Evolutionary conservation across 1,140 invertebrate genomes (phyloP), one percentile per base, ranked within the genome.

Genomic region (Drosophila nigrodunni): DNA sequence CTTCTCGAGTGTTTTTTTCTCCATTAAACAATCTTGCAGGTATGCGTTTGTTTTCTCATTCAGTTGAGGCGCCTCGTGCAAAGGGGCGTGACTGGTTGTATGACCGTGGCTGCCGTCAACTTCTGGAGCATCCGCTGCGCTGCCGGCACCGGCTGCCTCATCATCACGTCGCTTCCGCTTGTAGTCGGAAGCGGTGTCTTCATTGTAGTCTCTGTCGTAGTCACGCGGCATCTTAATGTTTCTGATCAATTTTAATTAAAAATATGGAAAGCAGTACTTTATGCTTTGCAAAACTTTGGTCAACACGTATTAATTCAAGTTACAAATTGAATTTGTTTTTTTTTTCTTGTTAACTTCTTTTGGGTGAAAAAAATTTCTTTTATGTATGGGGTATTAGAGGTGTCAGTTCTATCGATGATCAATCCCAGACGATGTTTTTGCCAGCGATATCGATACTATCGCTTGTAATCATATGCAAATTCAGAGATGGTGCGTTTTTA

Each of bases 41-140:
- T 92, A 92, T 7, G 81, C 88, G 59, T 87, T 91, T 10, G 91
- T 92, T 46, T 92, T 92, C 37, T 92, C 91, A 61, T 92, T 92
- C 43, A 92, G 46, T 34, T 88, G 91, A 2, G 88, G 83, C 49
- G 91, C 88, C 67, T 92, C 91, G 34, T 88, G 71, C 59, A 87
- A 54, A 7, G 82, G 69, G 61, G 79, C 78, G 73, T 89, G 88
- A 70, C 75, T 80, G 15, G 69, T 65, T 18, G 73, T 78, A 72
- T 89, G 86, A 9, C 85, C 74, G n/a, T 74, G 71, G 21, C 61
- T 77, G 25, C 80, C 81, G 65, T 89, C 90, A 25, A 64, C 79
- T 50, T 86, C 85, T 37, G 85, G 71, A 39, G 81, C 77, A 65
- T 83, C 86, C 18, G 78, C 68, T 50, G 70, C 74, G 62, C 66